These are phyloP conservation scores for Cotesia chilonis DNA, from an alignment of 1,140 invertebrate species.

Conservation along the genomic window DNA sequence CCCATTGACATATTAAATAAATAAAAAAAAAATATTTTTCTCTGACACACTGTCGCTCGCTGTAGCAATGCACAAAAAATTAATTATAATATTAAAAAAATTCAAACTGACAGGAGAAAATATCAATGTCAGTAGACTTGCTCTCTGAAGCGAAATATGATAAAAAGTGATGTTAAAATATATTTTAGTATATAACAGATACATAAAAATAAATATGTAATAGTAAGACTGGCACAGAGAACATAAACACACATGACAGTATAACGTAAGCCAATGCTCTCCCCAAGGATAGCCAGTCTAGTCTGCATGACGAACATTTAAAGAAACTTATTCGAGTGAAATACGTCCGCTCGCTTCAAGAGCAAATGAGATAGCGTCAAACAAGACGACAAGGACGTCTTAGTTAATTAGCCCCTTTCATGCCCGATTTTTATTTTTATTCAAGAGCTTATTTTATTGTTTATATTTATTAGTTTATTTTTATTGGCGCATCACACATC, in stretches of 20 bases:
- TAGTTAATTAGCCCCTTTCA: conserved; percentile 10
- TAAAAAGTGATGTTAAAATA: background rate
- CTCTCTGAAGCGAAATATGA: background rate
- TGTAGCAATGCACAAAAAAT: background rate
- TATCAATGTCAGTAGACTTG: conserved; percentile 5
- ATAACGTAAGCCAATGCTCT: conserved; percentile 51
- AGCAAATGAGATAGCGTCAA: conserved; percentile 38
- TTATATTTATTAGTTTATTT: no score
- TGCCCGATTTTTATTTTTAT: background rate
- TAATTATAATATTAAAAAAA: background rate
- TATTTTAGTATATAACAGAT: background rate
- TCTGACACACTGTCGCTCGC: no score
- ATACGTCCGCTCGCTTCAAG: background rate
- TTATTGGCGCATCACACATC: no score
- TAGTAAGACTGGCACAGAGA: background rate
- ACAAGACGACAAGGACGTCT: conserved; percentile 27
- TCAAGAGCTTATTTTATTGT: no score
- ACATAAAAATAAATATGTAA: background rate
- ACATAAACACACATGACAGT: background rate
- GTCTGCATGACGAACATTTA: conserved; percentile 25
- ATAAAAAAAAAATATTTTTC: no score
- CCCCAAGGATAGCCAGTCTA: conserved; percentile 53
- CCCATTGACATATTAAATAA: no score
- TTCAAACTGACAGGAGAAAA: background rate
- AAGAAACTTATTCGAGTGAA: conserved; percentile 20